phyloP scores from a whole-genome alignment of 2,888 invertebrate species.

The Atrina japonica region DNA sequence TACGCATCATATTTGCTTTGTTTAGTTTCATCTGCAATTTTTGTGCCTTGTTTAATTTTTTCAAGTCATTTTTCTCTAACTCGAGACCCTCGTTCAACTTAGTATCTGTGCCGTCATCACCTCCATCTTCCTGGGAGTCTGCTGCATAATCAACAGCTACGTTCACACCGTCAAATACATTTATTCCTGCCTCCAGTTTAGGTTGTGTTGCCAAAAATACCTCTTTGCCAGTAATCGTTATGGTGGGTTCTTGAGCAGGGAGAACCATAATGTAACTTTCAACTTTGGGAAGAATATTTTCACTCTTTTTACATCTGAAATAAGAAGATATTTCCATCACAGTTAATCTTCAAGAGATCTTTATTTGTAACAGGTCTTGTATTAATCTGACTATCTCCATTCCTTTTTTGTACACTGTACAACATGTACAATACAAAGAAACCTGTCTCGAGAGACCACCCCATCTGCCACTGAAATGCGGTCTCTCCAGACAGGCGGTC shows the following conservation, averaged over 20 bases:
- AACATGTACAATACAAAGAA: no score
- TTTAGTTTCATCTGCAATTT: constrained; percentile 27
- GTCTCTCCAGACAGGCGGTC: no score
- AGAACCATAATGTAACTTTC: constrained; percentile 94
- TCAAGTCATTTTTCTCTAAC: background rate
- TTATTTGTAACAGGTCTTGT: no score
- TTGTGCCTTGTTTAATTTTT: constrained; percentile 14
- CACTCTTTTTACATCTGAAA: constrained; percentile 66
- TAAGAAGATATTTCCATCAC: no score
- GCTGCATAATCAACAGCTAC: constrained; percentile 82
- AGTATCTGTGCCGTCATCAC: constrained; percentile 42
- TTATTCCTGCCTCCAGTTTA: constrained; percentile 90
- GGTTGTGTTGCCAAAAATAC: constrained; percentile 40
- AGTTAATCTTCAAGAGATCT: no score
- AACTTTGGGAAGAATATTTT: constrained; percentile 76
- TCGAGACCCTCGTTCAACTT: background rate
- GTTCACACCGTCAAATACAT: constrained; percentile 92
- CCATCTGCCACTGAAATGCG: no score
- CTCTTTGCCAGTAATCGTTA: constrained; percentile 86
- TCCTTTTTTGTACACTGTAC: no score
- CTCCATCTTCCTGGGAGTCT: constrained; percentile 62
- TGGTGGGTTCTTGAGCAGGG: constrained; percentile 91
- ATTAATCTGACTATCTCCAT: no score
- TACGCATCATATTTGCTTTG: constrained; percentile 24
- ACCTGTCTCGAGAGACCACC: no score